phyloP scores from a whole-genome alignment of 2,888 invertebrate genomes.

The Drosophila mercatorum region DNA sequence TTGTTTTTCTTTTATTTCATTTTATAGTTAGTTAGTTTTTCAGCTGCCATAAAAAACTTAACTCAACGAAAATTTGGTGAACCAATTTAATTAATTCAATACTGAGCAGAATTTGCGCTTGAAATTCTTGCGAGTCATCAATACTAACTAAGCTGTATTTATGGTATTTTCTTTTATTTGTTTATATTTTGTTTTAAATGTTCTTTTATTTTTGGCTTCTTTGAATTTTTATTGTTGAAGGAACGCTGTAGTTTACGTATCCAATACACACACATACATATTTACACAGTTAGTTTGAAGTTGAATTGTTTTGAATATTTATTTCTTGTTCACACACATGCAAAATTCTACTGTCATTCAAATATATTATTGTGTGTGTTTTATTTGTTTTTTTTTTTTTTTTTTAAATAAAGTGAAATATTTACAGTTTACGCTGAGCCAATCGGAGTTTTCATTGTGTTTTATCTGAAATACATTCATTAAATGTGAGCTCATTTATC shows the following conservation, averaged over 20 bases:
- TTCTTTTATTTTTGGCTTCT: conserved; percentile 19
- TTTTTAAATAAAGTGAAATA: conserved; percentile 19
- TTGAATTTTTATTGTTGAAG: conserved; percentile 36
- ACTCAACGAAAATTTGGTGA: conserved; percentile 31
- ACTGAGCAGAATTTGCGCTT: conserved; percentile 26
- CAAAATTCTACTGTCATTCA: conserved; percentile 27
- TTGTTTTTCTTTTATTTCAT: conserved; percentile 34
- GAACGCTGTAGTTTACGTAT: conserved; percentile 48
- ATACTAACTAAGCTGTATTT: conserved; percentile 56
- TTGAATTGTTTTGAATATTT: conserved; percentile 19
- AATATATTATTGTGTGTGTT: not conserved
- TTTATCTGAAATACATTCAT: not conserved
- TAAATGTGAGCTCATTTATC: not conserved
- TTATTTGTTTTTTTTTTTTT: not conserved
- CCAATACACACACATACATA: conserved; percentile 44
- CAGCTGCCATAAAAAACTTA: conserved; percentile 24
- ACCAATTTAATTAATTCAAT: conserved; percentile 11
- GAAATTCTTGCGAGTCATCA: conserved; percentile 50
- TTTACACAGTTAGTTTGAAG: conserved; percentile 60
- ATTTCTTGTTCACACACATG: conserved; percentile 42
- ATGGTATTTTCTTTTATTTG: not conserved
- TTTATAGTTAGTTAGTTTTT: conserved; percentile 1
- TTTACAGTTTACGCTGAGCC: conserved; percentile 34
- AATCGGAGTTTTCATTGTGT: not conserved
- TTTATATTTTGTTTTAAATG: not conserved